A percentile compares a stretch with the other conserved stretches of the same genome.
Conservation (phyloP, 2,113 vertebrate species). For the Hemiscyllium ocellatum region DNA sequence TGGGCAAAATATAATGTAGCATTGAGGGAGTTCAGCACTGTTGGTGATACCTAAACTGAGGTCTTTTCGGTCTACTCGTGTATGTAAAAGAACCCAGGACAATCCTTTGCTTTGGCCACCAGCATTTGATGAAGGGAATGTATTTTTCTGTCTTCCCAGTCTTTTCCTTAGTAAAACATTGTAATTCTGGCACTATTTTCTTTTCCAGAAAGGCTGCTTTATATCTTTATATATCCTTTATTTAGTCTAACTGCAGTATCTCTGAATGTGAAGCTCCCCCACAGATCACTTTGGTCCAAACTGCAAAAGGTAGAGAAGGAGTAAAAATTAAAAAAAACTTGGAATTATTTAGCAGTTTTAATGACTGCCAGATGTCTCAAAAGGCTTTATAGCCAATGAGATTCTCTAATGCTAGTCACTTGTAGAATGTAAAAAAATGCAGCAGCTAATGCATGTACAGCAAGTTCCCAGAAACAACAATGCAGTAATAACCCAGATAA, state of each 20-base stretch:
- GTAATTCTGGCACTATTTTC: background rate
- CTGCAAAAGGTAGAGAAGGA: background rate
- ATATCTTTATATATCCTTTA: background rate
- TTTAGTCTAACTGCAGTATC: background rate
- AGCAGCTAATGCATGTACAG: background rate
- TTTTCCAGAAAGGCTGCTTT: too few species aligned
- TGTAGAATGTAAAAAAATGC: background rate
- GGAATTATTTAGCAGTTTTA: background rate
- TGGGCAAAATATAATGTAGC: too few species aligned
- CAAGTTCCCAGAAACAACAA: background rate
- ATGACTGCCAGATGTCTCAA: background rate
- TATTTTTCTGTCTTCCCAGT: background rate
- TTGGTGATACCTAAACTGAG: too few species aligned
- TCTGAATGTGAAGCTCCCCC: background rate
- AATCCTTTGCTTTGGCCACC: background rate
- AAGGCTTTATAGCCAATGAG: background rate
- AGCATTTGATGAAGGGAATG: background rate
- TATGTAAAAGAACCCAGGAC: too few species aligned
- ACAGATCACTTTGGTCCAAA: background rate
- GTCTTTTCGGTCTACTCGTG: too few species aligned
- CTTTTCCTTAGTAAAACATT: background rate
- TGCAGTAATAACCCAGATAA: background rate
- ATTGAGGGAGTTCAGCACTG: too few species aligned
- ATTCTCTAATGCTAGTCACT: background rate
- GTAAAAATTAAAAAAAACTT: background rate